Evolutionary conservation across 2,888 invertebrate genomes (phyloP).

Genomic region (Aspidapion aeneum): DNA sequence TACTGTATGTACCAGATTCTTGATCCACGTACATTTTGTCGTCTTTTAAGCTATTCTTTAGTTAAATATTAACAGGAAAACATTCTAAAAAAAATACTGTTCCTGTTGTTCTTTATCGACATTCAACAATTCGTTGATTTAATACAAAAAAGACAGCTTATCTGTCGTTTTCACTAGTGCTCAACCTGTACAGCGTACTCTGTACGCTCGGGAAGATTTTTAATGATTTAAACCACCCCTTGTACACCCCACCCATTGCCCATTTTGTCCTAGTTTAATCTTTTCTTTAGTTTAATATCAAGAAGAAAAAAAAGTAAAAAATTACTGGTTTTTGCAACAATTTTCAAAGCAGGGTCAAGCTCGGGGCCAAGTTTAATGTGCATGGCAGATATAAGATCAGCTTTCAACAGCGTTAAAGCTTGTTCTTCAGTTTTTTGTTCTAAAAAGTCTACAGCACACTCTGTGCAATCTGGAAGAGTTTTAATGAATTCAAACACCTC

Average conservation of each 20-base stretch:
- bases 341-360: slow-evolving; percentile 92
- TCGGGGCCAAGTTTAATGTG: slow-evolving; percentile 95
- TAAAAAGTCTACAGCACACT: slow-evolving; percentile 88
- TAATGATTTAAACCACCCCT: slow-evolving; percentile 91
- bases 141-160: too few species aligned
- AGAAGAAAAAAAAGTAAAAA: slow-evolving; percentile 63
- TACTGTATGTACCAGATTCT: too few species aligned
- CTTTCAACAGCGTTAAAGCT: slow-evolving; percentile 85
- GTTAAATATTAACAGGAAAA: too few species aligned
- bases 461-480: slow-evolving; percentile 83
- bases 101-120: too few species aligned
- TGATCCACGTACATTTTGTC: too few species aligned
- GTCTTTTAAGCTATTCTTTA: too few species aligned
- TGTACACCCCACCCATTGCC: slow-evolving; percentile 45
- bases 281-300: not conserved
- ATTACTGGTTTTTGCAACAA: slow-evolving; percentile 87
- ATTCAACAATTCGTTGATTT: too few species aligned
- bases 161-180: slow-evolving; percentile 92
- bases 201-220: slow-evolving; percentile 83
- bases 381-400: slow-evolving; percentile 91
- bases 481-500: slow-evolving; percentile 92
- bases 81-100: too few species aligned
- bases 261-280: not conserved
- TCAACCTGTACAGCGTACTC: slow-evolving; percentile 89
- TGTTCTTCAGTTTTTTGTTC: slow-evolving; percentile 96